Evolutionary conservation across 1,140 invertebrate species (phyloP).

Genomic region (Hyphantria cunea): DNA sequence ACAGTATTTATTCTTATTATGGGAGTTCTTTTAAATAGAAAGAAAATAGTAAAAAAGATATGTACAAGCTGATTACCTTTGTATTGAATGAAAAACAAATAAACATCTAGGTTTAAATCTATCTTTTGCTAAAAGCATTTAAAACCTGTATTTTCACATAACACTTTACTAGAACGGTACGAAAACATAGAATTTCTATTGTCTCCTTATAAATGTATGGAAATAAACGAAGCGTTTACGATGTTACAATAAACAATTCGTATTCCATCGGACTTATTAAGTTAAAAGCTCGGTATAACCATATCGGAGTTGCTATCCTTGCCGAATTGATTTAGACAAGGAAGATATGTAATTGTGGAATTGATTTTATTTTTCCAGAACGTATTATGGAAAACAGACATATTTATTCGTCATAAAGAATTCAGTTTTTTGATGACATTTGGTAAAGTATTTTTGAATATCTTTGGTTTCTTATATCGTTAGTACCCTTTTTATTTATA

Average conservation of each 20-base stretch:
- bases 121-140: not conserved
- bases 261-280: constrained; percentile 50
- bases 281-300: constrained; percentile 52
- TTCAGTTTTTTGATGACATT: not conserved
- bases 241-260: constrained; percentile 21
- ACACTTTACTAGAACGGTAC: constrained; percentile 11
- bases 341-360: constrained; percentile 7
- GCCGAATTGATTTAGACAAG: not conserved
- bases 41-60: no score
- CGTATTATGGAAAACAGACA: constrained; percentile 1
- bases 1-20: no score
- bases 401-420: not conserved
- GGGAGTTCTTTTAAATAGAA: no score
- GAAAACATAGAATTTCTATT: not conserved
- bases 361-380: constrained; percentile 6
- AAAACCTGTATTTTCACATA: constrained; percentile 7
- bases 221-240: constrained; percentile 27
- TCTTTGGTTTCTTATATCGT: no score
- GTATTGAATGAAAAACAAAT: no score
- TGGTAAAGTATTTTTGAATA: no score
- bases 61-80: no score
- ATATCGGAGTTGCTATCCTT: constrained; percentile 27
- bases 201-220: constrained; percentile 23
- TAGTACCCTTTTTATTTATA: no score
- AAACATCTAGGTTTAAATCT: no score